Percentiles rank a stretch among this genome's conserved stretches.
Evolutionary conservation across 2,113 vertebrate species (phyloP).

Genomic region (Amphiprion percula): DNA sequence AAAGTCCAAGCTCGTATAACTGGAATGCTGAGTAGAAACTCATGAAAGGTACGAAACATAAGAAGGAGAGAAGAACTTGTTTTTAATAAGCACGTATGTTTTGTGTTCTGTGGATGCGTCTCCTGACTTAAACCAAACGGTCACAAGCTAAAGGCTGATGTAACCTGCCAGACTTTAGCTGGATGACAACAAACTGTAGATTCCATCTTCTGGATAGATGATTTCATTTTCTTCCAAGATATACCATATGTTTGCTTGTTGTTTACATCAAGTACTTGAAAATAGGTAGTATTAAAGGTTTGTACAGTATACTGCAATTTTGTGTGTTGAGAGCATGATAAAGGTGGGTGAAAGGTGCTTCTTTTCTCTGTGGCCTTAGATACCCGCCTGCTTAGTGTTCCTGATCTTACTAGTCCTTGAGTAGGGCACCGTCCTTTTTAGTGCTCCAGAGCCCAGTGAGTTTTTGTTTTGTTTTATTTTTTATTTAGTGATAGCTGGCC

Average conservation of each 20-base stretch:
- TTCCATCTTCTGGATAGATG: constrained; percentile 36
- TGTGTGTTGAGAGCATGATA: constrained; percentile 60
- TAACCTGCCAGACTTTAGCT: constrained; percentile 34
- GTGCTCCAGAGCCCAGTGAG: constrained; percentile 21
- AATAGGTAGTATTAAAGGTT: constrained; percentile 56
- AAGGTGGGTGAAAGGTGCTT: constrained; percentile 71
- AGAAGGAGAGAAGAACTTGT: constrained; percentile 4
- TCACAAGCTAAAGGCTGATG: constrained; percentile 37
- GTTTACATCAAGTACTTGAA: constrained; percentile 83
- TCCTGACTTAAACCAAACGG: constrained; percentile 63
- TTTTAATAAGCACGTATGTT: not conserved
- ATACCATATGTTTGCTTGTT: constrained; percentile 49
- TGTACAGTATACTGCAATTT: constrained; percentile 58
- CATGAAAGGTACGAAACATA: constrained; percentile 69
- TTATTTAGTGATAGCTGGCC: constrained; percentile 13
- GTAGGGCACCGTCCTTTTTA: constrained; percentile 26
- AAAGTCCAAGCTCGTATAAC: constrained; percentile 7
- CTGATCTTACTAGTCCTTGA: constrained; percentile 48
- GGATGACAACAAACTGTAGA: constrained; percentile 66
- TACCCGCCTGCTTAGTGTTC: constrained; percentile 56
- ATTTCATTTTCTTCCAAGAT: constrained; percentile 66
- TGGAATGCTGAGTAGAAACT: constrained; percentile 35
- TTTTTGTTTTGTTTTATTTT: not conserved
- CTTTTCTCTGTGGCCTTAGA: constrained; percentile 79
- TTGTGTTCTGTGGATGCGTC: constrained; percentile 30